phyloP scores from a whole-genome alignment of 2,113 vertebrate species.

The Cromileptes altivelis region DNA sequence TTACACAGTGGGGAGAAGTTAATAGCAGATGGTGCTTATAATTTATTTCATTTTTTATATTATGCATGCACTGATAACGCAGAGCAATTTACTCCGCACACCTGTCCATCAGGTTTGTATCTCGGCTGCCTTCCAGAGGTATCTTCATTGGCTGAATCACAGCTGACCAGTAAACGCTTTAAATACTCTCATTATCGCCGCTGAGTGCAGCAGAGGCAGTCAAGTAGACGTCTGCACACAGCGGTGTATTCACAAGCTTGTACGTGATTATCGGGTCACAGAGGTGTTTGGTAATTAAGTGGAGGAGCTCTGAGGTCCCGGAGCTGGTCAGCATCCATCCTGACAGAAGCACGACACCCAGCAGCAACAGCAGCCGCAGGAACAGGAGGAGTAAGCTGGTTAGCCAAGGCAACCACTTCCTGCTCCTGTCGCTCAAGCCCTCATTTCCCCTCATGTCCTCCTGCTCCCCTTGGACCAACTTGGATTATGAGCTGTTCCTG shows the following conservation, averaged over 20 bases:
- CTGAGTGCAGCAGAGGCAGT: conserved; percentile 14
- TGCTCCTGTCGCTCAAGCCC: not conserved
- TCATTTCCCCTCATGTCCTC: conserved; percentile 12
- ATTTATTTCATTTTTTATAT: not conserved
- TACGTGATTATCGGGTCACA: conserved; percentile 31
- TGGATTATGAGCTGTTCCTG: conserved; percentile 66
- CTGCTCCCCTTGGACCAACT: conserved; percentile 33
- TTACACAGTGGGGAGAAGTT: not conserved
- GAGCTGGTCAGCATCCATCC: conserved; percentile 21
- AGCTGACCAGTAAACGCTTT: conserved; percentile 10
- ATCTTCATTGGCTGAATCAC: not conserved
- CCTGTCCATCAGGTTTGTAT: not conserved
- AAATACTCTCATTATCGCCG: not conserved
- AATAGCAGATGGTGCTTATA: not conserved
- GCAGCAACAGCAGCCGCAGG: conserved; percentile 13
- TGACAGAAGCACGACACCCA: conserved; percentile 30
- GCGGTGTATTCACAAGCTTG: not conserved
- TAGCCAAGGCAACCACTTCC: conserved; percentile 9
- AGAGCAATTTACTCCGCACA: not conserved
- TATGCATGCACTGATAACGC: too few relatives aligned
- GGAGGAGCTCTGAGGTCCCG: conserved; percentile 32
- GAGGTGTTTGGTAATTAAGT: conserved; percentile 53
- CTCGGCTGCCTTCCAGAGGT: not conserved
- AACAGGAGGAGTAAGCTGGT: conserved; percentile 25
- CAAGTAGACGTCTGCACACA: not conserved